These are phyloP conservation scores for Augochlorella aurata DNA, from an alignment of 2,888 invertebrate species.

Conservation along the genomic window DNA sequence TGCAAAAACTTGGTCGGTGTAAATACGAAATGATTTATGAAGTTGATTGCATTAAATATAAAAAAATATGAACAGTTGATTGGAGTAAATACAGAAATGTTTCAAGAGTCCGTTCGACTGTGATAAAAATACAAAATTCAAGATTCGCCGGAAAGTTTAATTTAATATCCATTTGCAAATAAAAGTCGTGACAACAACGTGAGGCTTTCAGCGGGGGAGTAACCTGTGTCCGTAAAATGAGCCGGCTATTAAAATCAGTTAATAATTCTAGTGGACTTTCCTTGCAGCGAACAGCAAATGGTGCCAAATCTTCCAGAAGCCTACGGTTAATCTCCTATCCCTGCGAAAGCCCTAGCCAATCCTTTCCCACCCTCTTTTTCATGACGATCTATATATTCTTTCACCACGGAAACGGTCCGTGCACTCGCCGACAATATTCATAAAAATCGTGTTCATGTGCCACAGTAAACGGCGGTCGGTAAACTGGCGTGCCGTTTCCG, in stretches of 20 bases:
- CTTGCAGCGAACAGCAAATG: background rate
- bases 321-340: background rate
- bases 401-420: background rate
- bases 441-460: slow-evolving; percentile 9
- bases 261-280: background rate
- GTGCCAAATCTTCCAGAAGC: background rate
- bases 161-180: no score
- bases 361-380: background rate
- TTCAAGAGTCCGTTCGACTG: no score
- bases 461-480: slow-evolving; percentile 2
- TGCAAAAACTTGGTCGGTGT: no score
- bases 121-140: no score
- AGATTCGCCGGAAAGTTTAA: no score
- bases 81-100: no score
- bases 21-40: no score
- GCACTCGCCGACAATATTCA: slow-evolving; percentile 16
- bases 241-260: background rate
- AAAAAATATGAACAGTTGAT: no score
- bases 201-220: no score
- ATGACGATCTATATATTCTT: background rate
- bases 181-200: no score
- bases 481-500: background rate
- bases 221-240: no score
- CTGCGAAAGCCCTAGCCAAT: background rate
- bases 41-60: no score